phyloP scores from a whole-genome alignment of 30 jellyfish, hydroid and myxozoan genomes.

The Haliclystus octoradiatus region DNA sequence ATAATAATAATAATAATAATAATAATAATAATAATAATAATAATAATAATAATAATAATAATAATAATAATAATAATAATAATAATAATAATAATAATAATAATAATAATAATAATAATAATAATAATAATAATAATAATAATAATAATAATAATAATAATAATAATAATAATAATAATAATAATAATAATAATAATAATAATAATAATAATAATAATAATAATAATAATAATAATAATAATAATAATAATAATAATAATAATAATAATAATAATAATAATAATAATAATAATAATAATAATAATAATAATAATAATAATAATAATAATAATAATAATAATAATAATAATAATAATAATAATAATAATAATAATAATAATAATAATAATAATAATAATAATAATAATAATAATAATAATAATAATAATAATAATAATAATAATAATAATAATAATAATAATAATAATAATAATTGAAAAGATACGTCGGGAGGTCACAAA shows the following conservation, averaged over 20 bases:
- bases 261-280: background rate
- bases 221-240: background rate
- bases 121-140: background rate
- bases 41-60: background rate
- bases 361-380: background rate
- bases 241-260: background rate
- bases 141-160: background rate
- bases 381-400: background rate
- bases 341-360: background rate
- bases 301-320: background rate
- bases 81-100: background rate
- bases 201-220: background rate
- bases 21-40: background rate
- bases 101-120: background rate
- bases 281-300: background rate
- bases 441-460: too few relatives aligned
- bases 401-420: background rate
- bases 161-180: background rate
- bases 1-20: background rate
- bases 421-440: too few relatives aligned
- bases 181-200: background rate
- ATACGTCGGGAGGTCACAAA: too few relatives aligned
- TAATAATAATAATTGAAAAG: too few relatives aligned
- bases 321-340: background rate
- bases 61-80: background rate